Base-by-base conservation (phyloP, 1,140 invertebrate species). In the Aplysia californica region DNA sequence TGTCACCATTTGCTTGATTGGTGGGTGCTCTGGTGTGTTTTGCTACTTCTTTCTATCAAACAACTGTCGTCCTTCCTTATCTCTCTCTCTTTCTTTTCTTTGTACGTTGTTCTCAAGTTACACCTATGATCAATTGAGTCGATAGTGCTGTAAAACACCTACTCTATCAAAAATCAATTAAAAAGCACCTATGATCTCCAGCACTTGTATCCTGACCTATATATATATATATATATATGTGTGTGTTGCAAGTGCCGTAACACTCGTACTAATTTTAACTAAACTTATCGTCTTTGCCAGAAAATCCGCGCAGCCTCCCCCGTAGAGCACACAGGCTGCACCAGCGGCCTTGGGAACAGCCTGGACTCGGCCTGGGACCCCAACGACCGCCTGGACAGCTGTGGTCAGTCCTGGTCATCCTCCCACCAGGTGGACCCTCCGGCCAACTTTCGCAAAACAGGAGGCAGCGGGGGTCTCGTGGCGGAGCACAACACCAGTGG, bases 311-410 rank as follows among this genome's bases (percentile, higher is more conserved):
- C n/a, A n/a, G n/a, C 44, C 10, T 50, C 44, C 44, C 44, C 44
- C 44, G n/a, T n/a, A n/a, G 44, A 50, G 44, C 44, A 50, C 10
- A 10, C 44, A n/a, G n/a, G n/a, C n/a, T n/a, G n/a, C 6, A 61
- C 58, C 29, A 61, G 58, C 29, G 58, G 58, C 10, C 58, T 61
- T 26, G 58, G 58, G 10, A 61, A 61, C 58, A 61, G 58, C 58
- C 29, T 61, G 29, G 58, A 61, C 58, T 61, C 58, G 6, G 15
- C 10, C 58, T 61, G 58, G 58, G 58, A 29, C 10, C 10, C 10
- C 58, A 18, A 29, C 58, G 58, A 61, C 58, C 44, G 44, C 44
- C 44, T 50, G 44, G 44, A 50, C 44, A 15, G 10, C 44, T 10
- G 10, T 6, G 26, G 26, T 6, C 20, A 23, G 26, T 61, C 58